Conservation (phyloP, 2,797 vertebrate genomes). For the Argya squamiceps region DNA sequence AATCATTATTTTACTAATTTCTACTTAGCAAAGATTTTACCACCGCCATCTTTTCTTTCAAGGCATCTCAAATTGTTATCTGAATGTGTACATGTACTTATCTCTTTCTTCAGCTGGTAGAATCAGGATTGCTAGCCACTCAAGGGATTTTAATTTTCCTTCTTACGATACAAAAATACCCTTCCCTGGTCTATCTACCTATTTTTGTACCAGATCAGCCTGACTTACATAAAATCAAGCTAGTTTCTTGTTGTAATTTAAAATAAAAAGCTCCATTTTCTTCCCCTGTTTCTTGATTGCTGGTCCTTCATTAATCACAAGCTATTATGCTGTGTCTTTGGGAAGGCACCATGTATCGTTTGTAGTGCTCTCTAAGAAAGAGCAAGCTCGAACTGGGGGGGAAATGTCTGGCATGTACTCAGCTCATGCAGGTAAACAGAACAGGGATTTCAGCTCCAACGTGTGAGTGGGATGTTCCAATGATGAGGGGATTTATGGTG, state of each 20-base stretch:
- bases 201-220: not conserved
- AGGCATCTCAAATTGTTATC: not conserved
- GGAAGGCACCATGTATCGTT: not conserved
- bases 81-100: not conserved
- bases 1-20: conserved; percentile 37
- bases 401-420: not conserved
- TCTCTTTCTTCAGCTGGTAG: not conserved
- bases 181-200: not conserved
- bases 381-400: not conserved
- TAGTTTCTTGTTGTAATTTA: not conserved
- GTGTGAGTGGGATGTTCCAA: not conserved
- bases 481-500: not conserved
- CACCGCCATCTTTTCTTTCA: not conserved
- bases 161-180: not conserved
- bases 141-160: not conserved
- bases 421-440: not conserved
- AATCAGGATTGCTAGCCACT: not conserved
- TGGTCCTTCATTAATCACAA: not conserved
- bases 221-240: not conserved
- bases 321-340: not conserved
- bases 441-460: not conserved
- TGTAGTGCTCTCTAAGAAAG: not conserved
- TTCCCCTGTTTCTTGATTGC: not conserved
- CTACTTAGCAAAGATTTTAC: not conserved
- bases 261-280: not conserved